Evolutionary conservation across 2,113 vertebrate genomes (phyloP).

Genomic region (Gadus macrocephalus): DNA sequence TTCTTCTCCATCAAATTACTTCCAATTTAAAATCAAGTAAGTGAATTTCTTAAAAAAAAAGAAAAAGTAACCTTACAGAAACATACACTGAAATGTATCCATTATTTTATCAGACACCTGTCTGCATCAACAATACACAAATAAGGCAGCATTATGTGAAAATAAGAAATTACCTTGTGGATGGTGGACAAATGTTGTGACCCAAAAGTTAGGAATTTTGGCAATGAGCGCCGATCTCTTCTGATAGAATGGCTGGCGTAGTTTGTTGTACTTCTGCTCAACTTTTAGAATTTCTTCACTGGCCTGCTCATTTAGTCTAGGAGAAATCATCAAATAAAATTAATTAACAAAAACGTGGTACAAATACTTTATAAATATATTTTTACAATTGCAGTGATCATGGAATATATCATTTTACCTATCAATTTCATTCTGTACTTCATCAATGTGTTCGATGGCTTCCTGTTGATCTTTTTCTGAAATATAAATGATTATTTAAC

Average conservation of each 20-base stretch:
- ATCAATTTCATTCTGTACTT: slow-evolving; percentile 99
- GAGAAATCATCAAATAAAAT: slow-evolving; percentile 4
- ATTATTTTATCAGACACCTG: no score
- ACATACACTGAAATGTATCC: no score
- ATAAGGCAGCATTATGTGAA: no score
- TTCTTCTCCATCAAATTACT: no score
- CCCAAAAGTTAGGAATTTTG: slow-evolving; percentile 99
- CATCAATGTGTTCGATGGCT: slow-evolving; percentile 99
- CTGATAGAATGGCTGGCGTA: slow-evolving; percentile 99
- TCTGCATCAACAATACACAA: no score
- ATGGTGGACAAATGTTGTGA: slow-evolving; percentile 99
- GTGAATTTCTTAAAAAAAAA: no score
- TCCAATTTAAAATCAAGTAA: no score
- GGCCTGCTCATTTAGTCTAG: slow-evolving; percentile 98
- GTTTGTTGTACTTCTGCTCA: slow-evolving; percentile 99
- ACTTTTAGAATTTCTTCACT: slow-evolving; percentile 99
- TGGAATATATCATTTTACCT: slow-evolving; percentile 73
- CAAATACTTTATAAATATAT: background rate
- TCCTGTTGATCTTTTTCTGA: slow-evolving; percentile 99
- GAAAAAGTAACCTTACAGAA: no score
- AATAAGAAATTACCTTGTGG: slow-evolving; percentile 83
- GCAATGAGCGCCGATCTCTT: slow-evolving; percentile 99
- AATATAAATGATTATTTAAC: slow-evolving; percentile 1
- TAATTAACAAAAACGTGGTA: no score
- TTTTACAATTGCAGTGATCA: background rate